Evolutionary conservation across 2,797 vertebrate genomes (phyloP), one percentile per base, ranked within the genome.

Genomic region (Myotis pilosus): DNA sequence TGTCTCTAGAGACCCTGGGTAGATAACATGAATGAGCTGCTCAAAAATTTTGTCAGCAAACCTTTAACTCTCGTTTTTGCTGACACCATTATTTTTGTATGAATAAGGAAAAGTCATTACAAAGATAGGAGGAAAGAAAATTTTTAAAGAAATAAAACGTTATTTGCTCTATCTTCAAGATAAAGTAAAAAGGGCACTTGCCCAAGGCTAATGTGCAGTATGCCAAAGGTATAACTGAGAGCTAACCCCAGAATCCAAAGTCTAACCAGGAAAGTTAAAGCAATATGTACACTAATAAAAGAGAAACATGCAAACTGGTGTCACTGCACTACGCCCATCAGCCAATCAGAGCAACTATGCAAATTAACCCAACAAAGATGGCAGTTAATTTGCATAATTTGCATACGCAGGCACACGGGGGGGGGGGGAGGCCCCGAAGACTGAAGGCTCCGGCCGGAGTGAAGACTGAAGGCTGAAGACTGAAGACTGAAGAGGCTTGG

Each of bases 221-320:
- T 15, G 38, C 44, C 38, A 62, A 94, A 84, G 79, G 25, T 76
- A 33, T 55, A 94, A 92, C 30, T n/a, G 19, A 68, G 78, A 90
- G 74, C 66, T 71, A 89, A 75, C 23, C 41, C 55, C 13, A n/a
- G 81, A 80, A 69, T 74, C 23, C n/a, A 94, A 92, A 93, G 44
- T 84, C 74, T 78, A 78, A 90, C 91, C 47, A 83, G 7, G 83
- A 94, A 92, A 68, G 74, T 92, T 82, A 92, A 95, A 91, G 79
- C 41, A 87, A 83, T 38, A 57, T n/a, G 8, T 44, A 44, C 41
- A 44, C 41, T 44, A 44, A 44, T 44, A 44, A 44, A 44, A 44
- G 41, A 44, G 41, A 44, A 44, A 44, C 41, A 44, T 44, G 41
- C 8, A 44, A 44, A 44, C 41, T 44, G 41, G 41, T 44, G 41